phyloP scores from a whole-genome alignment of 1,140 invertebrate species.

The Metaphire vulgaris region DNA sequence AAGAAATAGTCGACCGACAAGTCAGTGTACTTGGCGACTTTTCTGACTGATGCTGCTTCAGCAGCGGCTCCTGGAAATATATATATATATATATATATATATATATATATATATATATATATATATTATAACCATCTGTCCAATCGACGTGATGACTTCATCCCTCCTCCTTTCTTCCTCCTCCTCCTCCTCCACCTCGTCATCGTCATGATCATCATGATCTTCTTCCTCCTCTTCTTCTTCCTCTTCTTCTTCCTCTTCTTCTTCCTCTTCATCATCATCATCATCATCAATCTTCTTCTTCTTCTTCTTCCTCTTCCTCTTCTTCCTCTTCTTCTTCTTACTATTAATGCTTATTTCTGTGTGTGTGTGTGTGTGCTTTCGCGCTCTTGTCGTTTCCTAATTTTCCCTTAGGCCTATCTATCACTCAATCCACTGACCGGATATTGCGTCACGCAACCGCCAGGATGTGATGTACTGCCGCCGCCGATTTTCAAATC shows the following conservation, averaged over 20 bases:
- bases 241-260: background rate
- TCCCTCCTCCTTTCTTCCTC: background rate
- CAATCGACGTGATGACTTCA: background rate
- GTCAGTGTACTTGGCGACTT: background rate
- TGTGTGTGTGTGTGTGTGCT: background rate
- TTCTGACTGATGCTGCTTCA: background rate
- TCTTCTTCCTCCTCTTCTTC: background rate
- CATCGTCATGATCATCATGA: background rate
- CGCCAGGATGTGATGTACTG: background rate
- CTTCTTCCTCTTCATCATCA: background rate
- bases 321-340: background rate
- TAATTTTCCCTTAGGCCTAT: too few relatives aligned
- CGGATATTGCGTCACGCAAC: too few relatives aligned
- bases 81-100: background rate
- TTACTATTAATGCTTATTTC: background rate
- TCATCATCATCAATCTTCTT: background rate
- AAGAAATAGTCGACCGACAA: background rate
- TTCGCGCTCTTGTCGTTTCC: too few relatives aligned
- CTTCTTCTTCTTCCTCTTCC: background rate
- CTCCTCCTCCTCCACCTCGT: background rate
- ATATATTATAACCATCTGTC: too few relatives aligned
- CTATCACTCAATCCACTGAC: too few relatives aligned
- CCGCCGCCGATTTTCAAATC: background rate
- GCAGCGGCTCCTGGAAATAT: background rate
- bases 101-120: too few relatives aligned